A percentile compares a stretch with the other conserved stretches of the same genome.
Evolutionary conservation across 2,888 invertebrate genomes (phyloP).

Genomic region (Heliconius cydno): DNA sequence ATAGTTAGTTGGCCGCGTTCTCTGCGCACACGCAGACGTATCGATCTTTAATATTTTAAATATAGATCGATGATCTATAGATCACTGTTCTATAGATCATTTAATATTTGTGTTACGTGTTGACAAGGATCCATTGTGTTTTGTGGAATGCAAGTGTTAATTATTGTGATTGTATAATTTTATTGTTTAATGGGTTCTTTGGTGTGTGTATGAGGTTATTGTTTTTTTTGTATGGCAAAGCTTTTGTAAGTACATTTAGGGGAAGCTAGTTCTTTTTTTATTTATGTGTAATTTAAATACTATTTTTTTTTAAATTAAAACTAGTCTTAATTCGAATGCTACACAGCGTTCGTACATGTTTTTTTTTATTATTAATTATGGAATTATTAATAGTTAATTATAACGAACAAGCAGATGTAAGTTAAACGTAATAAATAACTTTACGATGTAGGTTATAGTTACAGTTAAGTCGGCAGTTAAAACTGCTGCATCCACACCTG

Average conservation of each 20-base stretch:
- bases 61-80: slow-evolving; percentile 49
- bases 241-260: slow-evolving; percentile 13
- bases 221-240: slow-evolving; percentile 19
- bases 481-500: slow-evolving; percentile 29
- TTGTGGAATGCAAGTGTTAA: slow-evolving; percentile 49
- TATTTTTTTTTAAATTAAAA: not conserved
- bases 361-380: not conserved
- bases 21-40: slow-evolving; percentile 63
- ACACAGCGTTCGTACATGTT: not conserved
- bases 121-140: slow-evolving; percentile 56
- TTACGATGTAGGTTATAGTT: slow-evolving; percentile 24
- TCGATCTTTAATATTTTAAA: slow-evolving; percentile 48
- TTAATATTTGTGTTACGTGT: slow-evolving; percentile 45
- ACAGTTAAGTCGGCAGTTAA: slow-evolving; percentile 33
- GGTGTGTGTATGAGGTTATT: slow-evolving; percentile 30
- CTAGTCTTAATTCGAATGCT: not conserved
- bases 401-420: slow-evolving; percentile 17
- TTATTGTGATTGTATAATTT: slow-evolving; percentile 51
- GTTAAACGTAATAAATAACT: slow-evolving; percentile 11
- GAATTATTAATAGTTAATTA: slow-evolving; percentile 1
- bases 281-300: not conserved
- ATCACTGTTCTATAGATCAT: slow-evolving; percentile 50
- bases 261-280: slow-evolving; percentile 6
- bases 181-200: slow-evolving; percentile 47
- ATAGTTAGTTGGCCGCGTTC: slow-evolving; percentile 57